Conservation (phyloP, 2,888 invertebrate genomes). For the Neoascia interrupta region DNA sequence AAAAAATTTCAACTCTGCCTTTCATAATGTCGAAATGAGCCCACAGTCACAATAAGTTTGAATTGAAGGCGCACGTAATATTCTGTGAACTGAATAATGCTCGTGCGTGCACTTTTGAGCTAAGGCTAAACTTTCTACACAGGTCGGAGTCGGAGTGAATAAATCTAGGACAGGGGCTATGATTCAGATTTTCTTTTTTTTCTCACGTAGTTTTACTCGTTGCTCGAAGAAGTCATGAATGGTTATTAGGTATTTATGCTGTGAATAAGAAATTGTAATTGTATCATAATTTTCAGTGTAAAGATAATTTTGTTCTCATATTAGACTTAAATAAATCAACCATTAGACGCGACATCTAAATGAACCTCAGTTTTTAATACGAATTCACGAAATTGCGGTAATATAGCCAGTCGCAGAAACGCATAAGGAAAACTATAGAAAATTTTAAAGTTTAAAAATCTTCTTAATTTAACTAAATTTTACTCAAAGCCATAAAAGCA, state of each 20-base stretch:
- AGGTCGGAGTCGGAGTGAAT: neutral
- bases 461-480: no score
- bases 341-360: no score
- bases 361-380: no score
- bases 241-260: neutral
- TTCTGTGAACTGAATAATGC: neutral
- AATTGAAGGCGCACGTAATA: conserved; percentile 14
- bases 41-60: neutral
- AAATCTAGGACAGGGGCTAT: conserved; percentile 14
- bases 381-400: no score
- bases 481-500: no score
- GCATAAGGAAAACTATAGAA: no score
- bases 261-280: no score
- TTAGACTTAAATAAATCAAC: no score
- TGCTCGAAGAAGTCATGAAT: neutral
- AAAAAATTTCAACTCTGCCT: conserved; percentile 2
- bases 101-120: conserved; percentile 23
- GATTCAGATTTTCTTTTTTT: conserved; percentile 22
- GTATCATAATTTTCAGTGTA: no score
- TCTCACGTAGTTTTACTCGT: conserved; percentile 4
- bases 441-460: no score
- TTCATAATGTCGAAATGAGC: conserved; percentile 6
- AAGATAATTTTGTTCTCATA: no score
- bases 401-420: no score
- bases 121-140: conserved; percentile 26